These are phyloP conservation scores for Antheraea pernyi DNA, from an alignment of 1,140 invertebrate species.

Conservation along the genomic window DNA sequence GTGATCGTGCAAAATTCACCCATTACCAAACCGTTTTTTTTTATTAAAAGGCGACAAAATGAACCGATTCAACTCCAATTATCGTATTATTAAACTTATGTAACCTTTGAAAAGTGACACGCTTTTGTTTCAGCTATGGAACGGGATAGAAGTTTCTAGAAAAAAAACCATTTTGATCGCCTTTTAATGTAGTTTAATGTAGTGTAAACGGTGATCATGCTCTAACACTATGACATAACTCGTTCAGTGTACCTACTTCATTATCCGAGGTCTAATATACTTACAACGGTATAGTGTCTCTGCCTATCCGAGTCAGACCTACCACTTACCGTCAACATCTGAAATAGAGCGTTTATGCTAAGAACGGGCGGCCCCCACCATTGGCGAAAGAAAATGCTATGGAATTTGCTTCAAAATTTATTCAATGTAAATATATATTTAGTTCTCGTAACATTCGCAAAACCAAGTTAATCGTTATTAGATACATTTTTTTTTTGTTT, in stretches of 20 bases:
- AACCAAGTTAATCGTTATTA: constrained; percentile 29
- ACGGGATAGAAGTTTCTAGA: too few species aligned
- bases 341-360: constrained; percentile 73
- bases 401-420: constrained; percentile 71
- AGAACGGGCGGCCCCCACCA: constrained; percentile 66
- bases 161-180: not conserved
- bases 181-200: not conserved
- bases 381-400: constrained; percentile 67
- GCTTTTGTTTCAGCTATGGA: too few species aligned
- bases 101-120: too few species aligned
- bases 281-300: constrained; percentile 29
- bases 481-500: constrained; percentile 22
- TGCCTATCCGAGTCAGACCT: constrained; percentile 60
- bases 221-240: constrained; percentile 28
- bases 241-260: constrained; percentile 40
- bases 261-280: constrained; percentile 29
- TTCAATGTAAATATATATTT: constrained; percentile 48
- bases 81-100: not conserved
- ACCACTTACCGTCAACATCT: constrained; percentile 77
- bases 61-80: not conserved
- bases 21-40: not conserved
- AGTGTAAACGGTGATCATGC: constrained; percentile 33
- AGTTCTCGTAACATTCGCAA: constrained; percentile 59
- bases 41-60: not conserved
- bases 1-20: constrained; percentile 56